A percentile compares a stretch with the other conserved stretches of the same genome.
Conservation (phyloP, 2,113 vertebrate genomes). For the Atherinomorus stipes region DNA sequence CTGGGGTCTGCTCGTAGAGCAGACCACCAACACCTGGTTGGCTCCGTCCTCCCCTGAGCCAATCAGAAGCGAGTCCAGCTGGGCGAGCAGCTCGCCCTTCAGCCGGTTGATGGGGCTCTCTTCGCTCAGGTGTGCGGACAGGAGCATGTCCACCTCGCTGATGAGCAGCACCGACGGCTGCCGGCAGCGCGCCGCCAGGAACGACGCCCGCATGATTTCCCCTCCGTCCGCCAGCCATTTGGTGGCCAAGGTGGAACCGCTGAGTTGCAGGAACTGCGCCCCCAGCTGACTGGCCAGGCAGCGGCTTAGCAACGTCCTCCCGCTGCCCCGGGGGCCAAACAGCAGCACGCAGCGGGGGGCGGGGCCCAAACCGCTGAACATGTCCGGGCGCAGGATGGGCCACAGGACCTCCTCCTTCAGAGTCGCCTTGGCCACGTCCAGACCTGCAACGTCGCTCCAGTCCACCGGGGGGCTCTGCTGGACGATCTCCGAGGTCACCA, state of each 20-base stretch:
- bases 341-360: conserved; percentile 89
- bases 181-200: conserved; percentile 94
- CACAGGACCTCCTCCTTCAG: conserved; percentile 96
- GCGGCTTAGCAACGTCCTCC: conserved; percentile 93
- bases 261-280: conserved; percentile 92
- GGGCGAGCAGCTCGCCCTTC: conserved; percentile 94
- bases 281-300: conserved; percentile 96
- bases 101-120: conserved; percentile 92
- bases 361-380: conserved; percentile 89
- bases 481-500: conserved; percentile 95
- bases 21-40: conserved; percentile 93
- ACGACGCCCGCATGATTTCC: conserved; percentile 93
- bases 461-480: conserved; percentile 93
- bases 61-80: conserved; percentile 93
- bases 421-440: conserved; percentile 92
- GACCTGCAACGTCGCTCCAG: conserved; percentile 94
- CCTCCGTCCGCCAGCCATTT: conserved; percentile 96
- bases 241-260: conserved; percentile 90
- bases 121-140: conserved; percentile 92
- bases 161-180: conserved; percentile 96
- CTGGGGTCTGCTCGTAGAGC: conserved; percentile 96
- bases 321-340: conserved; percentile 94
- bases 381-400: conserved; percentile 94
- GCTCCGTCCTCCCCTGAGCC: conserved; percentile 90
- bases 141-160: conserved; percentile 94